Conservation (phyloP, 2,888 invertebrate species). For the Rhingia campestris region DNA sequence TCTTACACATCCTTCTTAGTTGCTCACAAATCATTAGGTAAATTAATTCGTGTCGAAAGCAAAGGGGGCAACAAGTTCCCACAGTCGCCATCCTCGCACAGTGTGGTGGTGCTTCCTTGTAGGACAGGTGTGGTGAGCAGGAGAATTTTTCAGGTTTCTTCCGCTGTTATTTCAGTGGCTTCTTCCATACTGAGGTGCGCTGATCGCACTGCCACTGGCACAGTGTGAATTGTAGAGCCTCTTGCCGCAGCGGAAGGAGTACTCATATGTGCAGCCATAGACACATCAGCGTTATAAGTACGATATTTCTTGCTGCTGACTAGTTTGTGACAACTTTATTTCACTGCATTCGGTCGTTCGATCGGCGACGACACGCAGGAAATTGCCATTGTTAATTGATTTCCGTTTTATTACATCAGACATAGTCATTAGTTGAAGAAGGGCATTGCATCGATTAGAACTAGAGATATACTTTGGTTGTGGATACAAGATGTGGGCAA, state of each 20-base stretch:
- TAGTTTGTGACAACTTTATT: constrained; percentile 57
- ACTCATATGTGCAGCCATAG: constrained; percentile 23
- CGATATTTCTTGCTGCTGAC: constrained; percentile 47
- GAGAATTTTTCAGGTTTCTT: constrained; percentile 71
- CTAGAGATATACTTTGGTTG: neutral
- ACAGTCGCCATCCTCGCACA: constrained; percentile 46
- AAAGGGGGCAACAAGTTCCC: constrained; percentile 67
- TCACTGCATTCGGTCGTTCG: constrained; percentile 24
- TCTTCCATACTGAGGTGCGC: constrained; percentile 19
- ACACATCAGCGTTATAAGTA: constrained; percentile 45
- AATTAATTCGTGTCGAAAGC: constrained; percentile 68
- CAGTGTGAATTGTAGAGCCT: constrained; percentile 58
- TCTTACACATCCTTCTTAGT: constrained; percentile 63
- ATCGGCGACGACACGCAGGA: constrained; percentile 53
- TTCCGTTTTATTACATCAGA: constrained; percentile 59
- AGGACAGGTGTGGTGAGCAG: constrained; percentile 58
- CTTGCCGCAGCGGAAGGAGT: constrained; percentile 54
- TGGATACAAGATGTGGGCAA: neutral
- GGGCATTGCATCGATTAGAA: constrained; percentile 23
- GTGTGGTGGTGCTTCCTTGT: constrained; percentile 35
- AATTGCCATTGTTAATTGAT: constrained; percentile 68
- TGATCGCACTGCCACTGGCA: neutral
- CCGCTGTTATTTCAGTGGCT: constrained; percentile 56
- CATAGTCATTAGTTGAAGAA: constrained; percentile 56
- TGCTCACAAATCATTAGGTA: constrained; percentile 68